A percentile compares a stretch with the other conserved stretches of the same genome.
phyloP scores from a whole-genome alignment of 2,797 vertebrate species.

The Ataeniobius toweri region DNA sequence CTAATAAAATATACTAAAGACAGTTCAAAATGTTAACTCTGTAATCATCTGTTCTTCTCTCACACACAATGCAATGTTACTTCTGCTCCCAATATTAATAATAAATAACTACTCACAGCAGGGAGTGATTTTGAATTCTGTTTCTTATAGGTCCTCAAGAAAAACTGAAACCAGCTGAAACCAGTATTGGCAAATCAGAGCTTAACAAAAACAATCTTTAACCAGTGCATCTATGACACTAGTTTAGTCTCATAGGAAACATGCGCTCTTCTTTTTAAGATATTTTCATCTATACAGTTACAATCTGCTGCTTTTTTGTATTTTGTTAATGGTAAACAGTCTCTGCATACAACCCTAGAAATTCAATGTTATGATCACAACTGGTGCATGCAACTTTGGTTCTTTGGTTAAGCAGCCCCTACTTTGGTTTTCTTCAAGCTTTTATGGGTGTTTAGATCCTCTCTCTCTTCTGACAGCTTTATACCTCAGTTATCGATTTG shows the following conservation, averaged over 20 bases:
- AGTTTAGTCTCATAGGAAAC: background rate
- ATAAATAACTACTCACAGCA: background rate
- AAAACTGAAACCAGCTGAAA: background rate
- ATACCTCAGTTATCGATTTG: background rate
- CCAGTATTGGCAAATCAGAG: background rate
- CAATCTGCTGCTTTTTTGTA: background rate
- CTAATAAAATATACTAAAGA: background rate
- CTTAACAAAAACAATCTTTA: background rate
- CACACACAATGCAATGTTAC: background rate
- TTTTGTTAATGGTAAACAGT: no score
- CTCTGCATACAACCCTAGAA: background rate
- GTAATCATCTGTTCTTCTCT: background rate
- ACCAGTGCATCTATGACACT: background rate
- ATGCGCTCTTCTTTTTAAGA: background rate
- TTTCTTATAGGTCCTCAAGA: background rate
- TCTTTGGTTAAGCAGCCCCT: background rate
- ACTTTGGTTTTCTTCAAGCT: background rate
- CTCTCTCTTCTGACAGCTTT: background rate
- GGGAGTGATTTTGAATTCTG: background rate
- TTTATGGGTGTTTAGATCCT: background rate
- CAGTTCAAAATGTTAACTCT: background rate
- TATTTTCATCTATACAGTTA: background rate
- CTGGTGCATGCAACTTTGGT: background rate
- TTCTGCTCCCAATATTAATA: background rate
- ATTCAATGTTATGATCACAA: background rate